Conservation (phyloP, 2,888 invertebrate species). For the Euplexia lucipara region DNA sequence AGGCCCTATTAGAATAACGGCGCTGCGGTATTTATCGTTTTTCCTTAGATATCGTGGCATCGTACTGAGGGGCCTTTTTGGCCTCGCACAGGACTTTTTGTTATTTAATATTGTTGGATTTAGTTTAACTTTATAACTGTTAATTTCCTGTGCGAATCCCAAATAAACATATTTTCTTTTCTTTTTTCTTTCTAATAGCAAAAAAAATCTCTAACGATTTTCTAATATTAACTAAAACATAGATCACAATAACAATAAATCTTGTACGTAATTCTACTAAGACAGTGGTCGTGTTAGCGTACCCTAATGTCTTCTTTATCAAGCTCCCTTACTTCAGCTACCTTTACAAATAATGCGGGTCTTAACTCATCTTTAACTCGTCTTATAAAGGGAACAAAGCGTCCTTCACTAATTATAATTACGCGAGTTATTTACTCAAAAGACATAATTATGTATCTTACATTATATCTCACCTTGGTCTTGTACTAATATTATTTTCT, state of each 20-base stretch:
- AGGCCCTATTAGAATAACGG: no score
- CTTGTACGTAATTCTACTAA: neutral
- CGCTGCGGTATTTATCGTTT: no score
- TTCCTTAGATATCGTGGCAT: no score
- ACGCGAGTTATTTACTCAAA: constrained; percentile 28
- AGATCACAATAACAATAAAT: neutral
- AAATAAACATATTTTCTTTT: no score
- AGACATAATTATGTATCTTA: constrained; percentile 17
- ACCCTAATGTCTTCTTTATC: constrained; percentile 10
- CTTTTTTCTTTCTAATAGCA: no score
- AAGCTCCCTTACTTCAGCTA: neutral
- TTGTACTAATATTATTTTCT: constrained; percentile 59
- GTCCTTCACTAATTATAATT: constrained; percentile 41
- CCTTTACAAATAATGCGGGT: constrained; percentile 35
- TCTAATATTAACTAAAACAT: neutral
- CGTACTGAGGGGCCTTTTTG: no score
- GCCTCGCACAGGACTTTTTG: no score
- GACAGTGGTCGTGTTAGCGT: neutral
- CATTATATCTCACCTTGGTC: neutral
- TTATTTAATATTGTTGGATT: no score
- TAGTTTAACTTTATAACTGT: no score
- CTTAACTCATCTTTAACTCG: constrained; percentile 19
- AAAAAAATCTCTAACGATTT: no score
- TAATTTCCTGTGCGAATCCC: no score
- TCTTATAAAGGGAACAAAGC: constrained; percentile 24